A percentile compares a stretch with the other conserved stretches of the same genome.
phyloP scores from a whole-genome alignment of 2,888 invertebrate species.

The Phengaris arion region DNA sequence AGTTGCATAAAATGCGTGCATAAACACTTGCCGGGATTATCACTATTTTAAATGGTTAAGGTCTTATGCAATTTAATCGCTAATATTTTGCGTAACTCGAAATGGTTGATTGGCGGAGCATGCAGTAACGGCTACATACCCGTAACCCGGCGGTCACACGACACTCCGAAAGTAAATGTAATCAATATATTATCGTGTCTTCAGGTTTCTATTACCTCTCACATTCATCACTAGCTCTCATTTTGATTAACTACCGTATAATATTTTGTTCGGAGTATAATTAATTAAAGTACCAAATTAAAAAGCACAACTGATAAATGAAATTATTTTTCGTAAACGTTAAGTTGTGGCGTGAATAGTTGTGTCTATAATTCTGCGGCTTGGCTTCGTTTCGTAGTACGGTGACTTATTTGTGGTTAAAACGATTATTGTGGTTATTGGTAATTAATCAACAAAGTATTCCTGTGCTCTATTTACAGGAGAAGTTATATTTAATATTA shows the following conservation, averaged over 20 bases:
- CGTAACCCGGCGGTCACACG: constrained; percentile 62
- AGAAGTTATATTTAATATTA: neutral
- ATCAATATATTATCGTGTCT: constrained; percentile 35
- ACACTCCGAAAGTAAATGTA: constrained; percentile 56
- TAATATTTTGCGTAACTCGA: constrained; percentile 52
- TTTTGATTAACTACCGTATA: constrained; percentile 24
- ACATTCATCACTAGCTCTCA: constrained; percentile 12
- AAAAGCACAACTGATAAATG: neutral
- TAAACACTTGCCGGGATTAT: constrained; percentile 15
- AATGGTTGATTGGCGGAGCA: constrained; percentile 63
- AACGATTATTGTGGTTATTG: neutral
- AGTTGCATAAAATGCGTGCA: neutral
- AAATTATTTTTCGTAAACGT: neutral
- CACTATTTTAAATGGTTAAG: neutral
- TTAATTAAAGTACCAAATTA: neutral
- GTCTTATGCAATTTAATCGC: constrained; percentile 14
- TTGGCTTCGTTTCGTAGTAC: constrained; percentile 3
- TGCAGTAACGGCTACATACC: constrained; percentile 68
- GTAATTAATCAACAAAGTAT: neutral
- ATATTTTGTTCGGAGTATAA: neutral
- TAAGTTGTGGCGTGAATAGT: neutral
- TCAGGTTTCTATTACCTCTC: constrained; percentile 35
- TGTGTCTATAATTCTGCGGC: constrained; percentile 18
- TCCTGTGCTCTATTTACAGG: neutral
- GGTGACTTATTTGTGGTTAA: constrained; percentile 16